Percentiles rank a stretch among this genome's conserved stretches.
These are phyloP conservation scores for Crotalus horridus DNA, from an alignment of 2,113 vertebrate genomes.

Conservation along the genomic window DNA sequence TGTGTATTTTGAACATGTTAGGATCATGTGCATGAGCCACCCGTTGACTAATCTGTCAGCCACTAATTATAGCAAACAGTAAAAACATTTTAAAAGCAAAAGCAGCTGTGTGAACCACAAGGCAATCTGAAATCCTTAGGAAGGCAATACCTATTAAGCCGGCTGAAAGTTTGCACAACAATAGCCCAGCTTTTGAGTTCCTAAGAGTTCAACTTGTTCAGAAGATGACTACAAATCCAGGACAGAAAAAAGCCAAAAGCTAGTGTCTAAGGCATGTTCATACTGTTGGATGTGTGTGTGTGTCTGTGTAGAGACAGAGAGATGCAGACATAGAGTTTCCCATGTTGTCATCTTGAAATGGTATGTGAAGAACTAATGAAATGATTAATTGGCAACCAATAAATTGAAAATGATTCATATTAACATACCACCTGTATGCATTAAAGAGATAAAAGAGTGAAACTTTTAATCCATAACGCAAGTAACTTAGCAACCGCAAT, in stretches of 20 bases:
- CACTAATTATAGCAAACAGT: neutral
- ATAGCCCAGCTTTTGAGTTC: neutral
- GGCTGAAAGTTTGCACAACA: neutral
- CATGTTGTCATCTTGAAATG: neutral
- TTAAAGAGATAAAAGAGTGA: neutral
- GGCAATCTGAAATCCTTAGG: neutral
- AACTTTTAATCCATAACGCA: neutral
- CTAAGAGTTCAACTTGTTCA: neutral
- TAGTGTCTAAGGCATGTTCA: neutral
- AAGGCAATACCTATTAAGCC: neutral
- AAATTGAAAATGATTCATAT: neutral
- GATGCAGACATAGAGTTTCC: neutral
- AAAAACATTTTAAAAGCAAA: neutral
- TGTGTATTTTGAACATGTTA: neutral
- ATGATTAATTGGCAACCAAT: neutral
- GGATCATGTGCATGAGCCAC: neutral
- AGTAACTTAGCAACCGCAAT: neutral
- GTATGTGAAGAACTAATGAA: neutral
- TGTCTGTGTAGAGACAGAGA: neutral
- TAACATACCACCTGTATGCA: neutral
- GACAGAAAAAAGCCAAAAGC: neutral
- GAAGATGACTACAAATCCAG: neutral
- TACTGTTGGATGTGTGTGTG: neutral
- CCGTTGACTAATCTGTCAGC: neutral
- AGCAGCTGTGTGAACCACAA: neutral